These are phyloP conservation scores for Pocillopora grandis DNA, from an alignment of 92 coral and sea anemone species.

Conservation along the genomic window DNA sequence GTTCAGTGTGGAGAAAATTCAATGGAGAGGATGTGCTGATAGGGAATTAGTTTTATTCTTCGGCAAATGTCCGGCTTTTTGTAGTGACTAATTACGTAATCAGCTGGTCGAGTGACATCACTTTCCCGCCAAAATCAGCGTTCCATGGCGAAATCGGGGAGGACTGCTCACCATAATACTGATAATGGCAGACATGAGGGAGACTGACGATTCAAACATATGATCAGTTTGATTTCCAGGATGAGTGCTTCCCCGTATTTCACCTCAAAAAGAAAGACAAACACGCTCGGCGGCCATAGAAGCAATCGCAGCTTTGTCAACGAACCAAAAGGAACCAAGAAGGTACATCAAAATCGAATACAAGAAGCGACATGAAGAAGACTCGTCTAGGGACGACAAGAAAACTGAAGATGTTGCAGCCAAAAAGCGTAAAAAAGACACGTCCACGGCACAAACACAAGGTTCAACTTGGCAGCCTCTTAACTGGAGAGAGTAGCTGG, in stretches of 20 bases:
- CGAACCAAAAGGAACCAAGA: conserved; percentile 32
- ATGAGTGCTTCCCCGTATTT: conserved; percentile 78
- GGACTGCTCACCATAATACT: neutral
- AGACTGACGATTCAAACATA: neutral
- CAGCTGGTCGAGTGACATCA: neutral
- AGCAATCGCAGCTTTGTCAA: conserved; percentile 43
- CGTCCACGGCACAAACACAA: neutral
- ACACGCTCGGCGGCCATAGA: conserved; percentile 70
- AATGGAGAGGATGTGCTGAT: too few species aligned
- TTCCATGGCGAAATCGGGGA: too few species aligned
- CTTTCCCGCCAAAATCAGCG: too few species aligned
- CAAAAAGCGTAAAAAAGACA: conserved; percentile 51
- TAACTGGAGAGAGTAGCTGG: conserved; percentile 78
- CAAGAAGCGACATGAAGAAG: conserved; percentile 45
- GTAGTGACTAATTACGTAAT: neutral
- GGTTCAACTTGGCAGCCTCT: conserved; percentile 32
- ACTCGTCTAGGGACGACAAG: neutral
- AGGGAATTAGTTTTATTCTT: too few species aligned
- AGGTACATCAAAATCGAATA: conserved; percentile 82
- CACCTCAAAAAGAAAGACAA: conserved; percentile 26
- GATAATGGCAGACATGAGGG: conserved; percentile 13
- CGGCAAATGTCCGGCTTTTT: too few species aligned
- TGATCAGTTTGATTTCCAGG: conserved; percentile 24
- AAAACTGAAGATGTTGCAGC: conserved; percentile 20
- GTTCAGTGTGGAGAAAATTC: too few species aligned